Conservation (phyloP, 2,113 vertebrate species). For the Forbesichthys papilliferus region DNA sequence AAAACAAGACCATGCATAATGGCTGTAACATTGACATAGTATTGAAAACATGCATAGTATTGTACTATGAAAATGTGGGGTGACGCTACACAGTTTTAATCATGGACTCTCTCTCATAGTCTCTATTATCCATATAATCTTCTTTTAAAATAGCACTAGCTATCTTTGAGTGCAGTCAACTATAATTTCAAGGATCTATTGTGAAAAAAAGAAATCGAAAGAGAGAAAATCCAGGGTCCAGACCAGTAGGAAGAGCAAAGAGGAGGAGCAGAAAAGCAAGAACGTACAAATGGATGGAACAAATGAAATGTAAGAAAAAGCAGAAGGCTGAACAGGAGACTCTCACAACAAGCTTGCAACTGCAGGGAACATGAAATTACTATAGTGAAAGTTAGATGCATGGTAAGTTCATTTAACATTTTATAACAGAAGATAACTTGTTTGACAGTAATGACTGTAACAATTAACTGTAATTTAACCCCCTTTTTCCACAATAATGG, state of each 20-base stretch:
- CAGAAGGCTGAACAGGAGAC: conserved; percentile 17
- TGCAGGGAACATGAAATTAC: conserved; percentile 10
- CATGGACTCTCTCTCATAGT: neutral
- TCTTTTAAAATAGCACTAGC: neutral
- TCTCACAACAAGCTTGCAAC: conserved; percentile 28
- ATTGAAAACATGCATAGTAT: neutral
- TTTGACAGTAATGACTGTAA: conserved; percentile 45
- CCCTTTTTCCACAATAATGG: conserved; percentile 43
- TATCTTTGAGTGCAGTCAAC: neutral
- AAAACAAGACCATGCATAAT: too few species aligned
- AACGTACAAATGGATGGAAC: conserved; percentile 39
- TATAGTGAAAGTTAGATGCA: conserved; percentile 22
- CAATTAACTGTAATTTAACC: conserved; percentile 45
- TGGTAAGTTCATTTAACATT: conserved; percentile 48
- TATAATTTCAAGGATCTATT: conserved; percentile 18
- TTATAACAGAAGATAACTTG: conserved; percentile 35
- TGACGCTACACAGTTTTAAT: too few species aligned
- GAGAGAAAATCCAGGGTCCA: conserved; percentile 1
- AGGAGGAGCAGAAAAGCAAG: conserved; percentile 33
- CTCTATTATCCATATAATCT: neutral
- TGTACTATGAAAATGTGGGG: neutral
- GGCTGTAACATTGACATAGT: too few species aligned
- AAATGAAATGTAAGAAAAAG: conserved; percentile 39
- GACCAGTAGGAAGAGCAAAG: neutral
- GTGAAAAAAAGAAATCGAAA: neutral